Percentiles rank a stretch among this genome's conserved stretches.
These are phyloP conservation scores for Macquaria ambigua DNA, from an alignment of 2,113 vertebrate genomes.

Conservation along the genomic window DNA sequence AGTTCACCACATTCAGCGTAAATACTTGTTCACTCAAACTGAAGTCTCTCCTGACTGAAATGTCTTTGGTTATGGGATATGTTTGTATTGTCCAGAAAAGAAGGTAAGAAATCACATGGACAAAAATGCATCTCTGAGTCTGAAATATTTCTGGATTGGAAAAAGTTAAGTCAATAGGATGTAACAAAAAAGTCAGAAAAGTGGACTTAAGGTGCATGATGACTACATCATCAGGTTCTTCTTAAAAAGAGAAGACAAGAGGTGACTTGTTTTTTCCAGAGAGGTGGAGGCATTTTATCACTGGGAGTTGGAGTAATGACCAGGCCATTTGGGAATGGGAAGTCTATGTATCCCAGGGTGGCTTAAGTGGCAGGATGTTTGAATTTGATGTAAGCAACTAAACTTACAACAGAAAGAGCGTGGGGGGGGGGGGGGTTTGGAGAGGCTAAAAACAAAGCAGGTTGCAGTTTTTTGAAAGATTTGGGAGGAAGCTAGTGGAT, in stretches of 20 bases:
- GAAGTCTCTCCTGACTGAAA: too few species aligned
- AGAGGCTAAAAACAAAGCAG: too few species aligned
- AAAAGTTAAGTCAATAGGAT: too few species aligned
- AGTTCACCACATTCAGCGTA: too few species aligned
- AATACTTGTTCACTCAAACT: too few species aligned
- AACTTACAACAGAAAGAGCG: not conserved
- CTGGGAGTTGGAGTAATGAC: not conserved
- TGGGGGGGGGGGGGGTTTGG: too few species aligned
- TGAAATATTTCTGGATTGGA: not conserved
- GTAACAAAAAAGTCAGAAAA: not conserved
- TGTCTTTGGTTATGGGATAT: too few species aligned
- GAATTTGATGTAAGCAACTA: not conserved
- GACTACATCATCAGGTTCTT: not conserved
- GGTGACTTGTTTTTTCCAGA: not conserved
- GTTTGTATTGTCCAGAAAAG: not conserved
- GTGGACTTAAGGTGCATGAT: not conserved
- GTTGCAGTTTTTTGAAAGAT: too few species aligned
- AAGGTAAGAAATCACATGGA: not conserved
- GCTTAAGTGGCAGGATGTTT: not conserved
- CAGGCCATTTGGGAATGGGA: not conserved
- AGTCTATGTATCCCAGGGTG: not conserved
- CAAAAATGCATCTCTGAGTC: not conserved
- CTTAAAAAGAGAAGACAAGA: not conserved
- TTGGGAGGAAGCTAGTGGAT: too few species aligned
- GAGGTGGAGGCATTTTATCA: not conserved